Evolutionary conservation across 2,888 invertebrate genomes (phyloP).

Genomic region (Mesochorus sp.): DNA sequence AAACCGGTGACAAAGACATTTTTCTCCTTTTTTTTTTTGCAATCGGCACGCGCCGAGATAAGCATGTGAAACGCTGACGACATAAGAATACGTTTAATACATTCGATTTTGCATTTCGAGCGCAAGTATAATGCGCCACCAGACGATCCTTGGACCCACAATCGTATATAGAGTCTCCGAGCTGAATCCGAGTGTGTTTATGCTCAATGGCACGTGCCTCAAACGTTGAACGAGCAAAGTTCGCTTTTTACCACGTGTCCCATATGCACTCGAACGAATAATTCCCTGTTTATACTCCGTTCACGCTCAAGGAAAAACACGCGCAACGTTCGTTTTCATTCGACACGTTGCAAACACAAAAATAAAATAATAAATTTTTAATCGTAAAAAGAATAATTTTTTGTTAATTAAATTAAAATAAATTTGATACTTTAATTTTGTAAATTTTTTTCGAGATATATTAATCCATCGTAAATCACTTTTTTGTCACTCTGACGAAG

Average conservation of each 20-base stretch:
- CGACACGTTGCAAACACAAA: too few relatives aligned
- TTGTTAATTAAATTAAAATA: too few relatives aligned
- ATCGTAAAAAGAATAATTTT: too few relatives aligned
- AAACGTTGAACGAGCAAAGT: constrained; percentile 23
- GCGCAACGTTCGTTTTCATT: too few relatives aligned
- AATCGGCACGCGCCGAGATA: too few relatives aligned
- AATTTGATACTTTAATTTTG: too few relatives aligned
- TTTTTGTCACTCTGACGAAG: too few relatives aligned
- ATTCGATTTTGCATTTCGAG: constrained; percentile 15
- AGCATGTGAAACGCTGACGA: too few relatives aligned
- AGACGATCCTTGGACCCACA: constrained; percentile 48
- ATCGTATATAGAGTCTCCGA: too few relatives aligned
- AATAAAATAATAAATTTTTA: too few relatives aligned
- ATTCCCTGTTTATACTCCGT: constrained; percentile 12
- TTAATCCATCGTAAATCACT: neutral
- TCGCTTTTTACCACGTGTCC: constrained; percentile 34
- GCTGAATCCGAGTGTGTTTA: neutral
- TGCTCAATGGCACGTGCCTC: constrained; percentile 14
- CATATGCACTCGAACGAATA: neutral
- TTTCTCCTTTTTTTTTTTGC: too few relatives aligned
- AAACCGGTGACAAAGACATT: too few relatives aligned
- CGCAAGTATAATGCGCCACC: neutral
- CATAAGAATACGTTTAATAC: neutral
- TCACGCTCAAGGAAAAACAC: neutral
- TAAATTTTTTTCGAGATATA: neutral